Evolutionary conservation across 2,113 vertebrate species (phyloP).

Genomic region (Eulemur macaco): DNA sequence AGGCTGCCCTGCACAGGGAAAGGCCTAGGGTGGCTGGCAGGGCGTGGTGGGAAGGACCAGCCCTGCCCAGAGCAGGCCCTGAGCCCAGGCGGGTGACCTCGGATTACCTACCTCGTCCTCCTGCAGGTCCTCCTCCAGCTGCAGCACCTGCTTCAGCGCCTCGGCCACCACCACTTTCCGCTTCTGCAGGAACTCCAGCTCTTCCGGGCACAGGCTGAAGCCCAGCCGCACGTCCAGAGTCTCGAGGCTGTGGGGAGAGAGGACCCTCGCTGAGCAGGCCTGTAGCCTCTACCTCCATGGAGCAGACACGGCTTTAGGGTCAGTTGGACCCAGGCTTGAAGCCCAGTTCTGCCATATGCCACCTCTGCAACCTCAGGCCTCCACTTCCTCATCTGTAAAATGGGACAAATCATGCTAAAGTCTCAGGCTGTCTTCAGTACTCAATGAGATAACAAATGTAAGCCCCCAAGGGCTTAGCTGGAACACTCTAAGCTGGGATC

Average conservation of each 20-base stretch:
- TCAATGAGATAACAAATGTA: not conserved
- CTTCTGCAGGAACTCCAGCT: conserved; percentile 87
- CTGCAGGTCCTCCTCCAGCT: conserved; percentile 83
- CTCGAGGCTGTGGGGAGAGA: conserved; percentile 77
- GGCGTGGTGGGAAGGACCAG: not conserved
- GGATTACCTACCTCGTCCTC: conserved; percentile 83
- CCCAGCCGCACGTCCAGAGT: conserved; percentile 86
- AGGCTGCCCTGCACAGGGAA: not conserved
- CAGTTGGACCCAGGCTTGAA: not conserved
- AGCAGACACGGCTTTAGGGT: not conserved
- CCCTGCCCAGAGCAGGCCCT: not conserved
- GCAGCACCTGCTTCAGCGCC: conserved; percentile 86
- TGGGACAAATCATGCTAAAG: not conserved
- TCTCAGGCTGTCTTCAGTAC: not conserved
- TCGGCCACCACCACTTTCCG: conserved; percentile 84
- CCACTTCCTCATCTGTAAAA: conserved; percentile 1
- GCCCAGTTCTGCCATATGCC: not conserved
- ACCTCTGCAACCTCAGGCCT: not conserved
- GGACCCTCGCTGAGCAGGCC: not conserved
- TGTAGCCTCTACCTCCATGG: not conserved
- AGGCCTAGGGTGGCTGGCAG: not conserved
- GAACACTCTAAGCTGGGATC: not conserved
- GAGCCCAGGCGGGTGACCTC: not conserved
- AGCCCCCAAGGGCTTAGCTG: not conserved
- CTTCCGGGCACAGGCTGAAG: conserved; percentile 84